Evolutionary conservation across 2,113 vertebrate species (phyloP), one percentile per base, ranked within the genome.

Genomic region (Perccottus glenii): DNA sequence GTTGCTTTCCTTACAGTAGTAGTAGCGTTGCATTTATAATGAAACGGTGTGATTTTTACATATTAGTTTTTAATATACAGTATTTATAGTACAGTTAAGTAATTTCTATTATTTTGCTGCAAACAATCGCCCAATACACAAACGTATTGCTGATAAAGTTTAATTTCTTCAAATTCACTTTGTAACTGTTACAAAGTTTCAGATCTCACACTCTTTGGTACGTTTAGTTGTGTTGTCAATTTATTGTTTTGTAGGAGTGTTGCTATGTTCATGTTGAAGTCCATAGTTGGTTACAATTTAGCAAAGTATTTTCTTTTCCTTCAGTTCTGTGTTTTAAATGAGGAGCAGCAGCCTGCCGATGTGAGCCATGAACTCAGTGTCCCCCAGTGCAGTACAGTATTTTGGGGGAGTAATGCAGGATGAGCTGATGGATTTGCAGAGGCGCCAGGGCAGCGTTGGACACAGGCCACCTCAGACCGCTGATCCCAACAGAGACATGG

Each of bases 281-380:
- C 10, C 27, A 3, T 1, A 12, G n/a, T 64, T 60, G 76, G 49
- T 61, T 11, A 73, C 32, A 11, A 60, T 35, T 64, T 48, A 9
- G 61, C 19, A 27, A 27, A 27, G 19, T 27, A 27, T 27, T 11
- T 49, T 38, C 47, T 19, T 43, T 60, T 12, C 12, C n/a, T 14
- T 70, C 76, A 89, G 87, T 74, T 80, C 60, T 64, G 38, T 69
- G 65, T 82, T 74, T n/a, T 68, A 78, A 73, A 86, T 83, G 88
- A 83, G 57, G 72, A 77, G 38, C 42, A 43, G 38, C 45, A 8
- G 63, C 61, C 71, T 64, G 60, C 72, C 56, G 64, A 59, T 75
- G 43, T 81, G 60, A 81, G 82, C 53, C 64, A 96, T 97, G 95
- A 95, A 96, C 90, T 94, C 95, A 0, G 89, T 96, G 78, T 96